These are phyloP conservation scores for Vidua macroura DNA, from an alignment of 2,113 vertebrate genomes.

Conservation along the genomic window DNA sequence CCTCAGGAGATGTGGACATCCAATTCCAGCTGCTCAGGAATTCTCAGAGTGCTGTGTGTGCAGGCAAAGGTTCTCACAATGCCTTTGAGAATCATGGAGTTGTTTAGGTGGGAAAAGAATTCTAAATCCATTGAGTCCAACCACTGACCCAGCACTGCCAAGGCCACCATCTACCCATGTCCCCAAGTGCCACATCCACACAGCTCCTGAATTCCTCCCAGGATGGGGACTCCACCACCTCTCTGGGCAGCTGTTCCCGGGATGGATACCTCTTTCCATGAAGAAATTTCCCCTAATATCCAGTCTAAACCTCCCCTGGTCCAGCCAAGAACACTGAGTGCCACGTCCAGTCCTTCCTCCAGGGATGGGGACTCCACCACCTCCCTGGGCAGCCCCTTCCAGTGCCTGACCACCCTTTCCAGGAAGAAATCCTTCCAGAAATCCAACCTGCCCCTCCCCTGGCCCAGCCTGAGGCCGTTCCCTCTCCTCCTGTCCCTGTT, in stretches of 20 bases:
- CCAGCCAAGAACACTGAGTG: background rate
- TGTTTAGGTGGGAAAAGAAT: background rate
- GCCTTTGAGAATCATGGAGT: background rate
- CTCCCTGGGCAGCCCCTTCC: background rate
- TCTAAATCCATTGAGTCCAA: accelerated
- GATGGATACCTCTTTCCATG: background rate
- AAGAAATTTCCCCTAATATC: background rate
- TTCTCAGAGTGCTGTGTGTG: background rate
- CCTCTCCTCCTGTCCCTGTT: background rate
- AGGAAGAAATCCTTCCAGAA: background rate
- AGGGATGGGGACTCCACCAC: background rate
- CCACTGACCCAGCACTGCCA: background rate
- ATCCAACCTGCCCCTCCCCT: accelerated
- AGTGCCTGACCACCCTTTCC: background rate
- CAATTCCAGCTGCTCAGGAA: background rate
- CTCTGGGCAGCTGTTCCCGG: background rate
- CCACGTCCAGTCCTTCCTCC: background rate
- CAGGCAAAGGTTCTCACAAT: background rate
- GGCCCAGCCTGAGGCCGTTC: accelerated
- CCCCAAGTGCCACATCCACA: background rate
- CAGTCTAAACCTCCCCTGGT: background rate
- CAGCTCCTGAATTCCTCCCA: background rate
- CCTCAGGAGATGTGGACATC: background rate
- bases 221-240: too few relatives aligned
- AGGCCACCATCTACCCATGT: background rate